These are phyloP conservation scores for Thomomys bottae DNA, from an alignment of 2,113 vertebrate genomes.

Conservation along the genomic window DNA sequence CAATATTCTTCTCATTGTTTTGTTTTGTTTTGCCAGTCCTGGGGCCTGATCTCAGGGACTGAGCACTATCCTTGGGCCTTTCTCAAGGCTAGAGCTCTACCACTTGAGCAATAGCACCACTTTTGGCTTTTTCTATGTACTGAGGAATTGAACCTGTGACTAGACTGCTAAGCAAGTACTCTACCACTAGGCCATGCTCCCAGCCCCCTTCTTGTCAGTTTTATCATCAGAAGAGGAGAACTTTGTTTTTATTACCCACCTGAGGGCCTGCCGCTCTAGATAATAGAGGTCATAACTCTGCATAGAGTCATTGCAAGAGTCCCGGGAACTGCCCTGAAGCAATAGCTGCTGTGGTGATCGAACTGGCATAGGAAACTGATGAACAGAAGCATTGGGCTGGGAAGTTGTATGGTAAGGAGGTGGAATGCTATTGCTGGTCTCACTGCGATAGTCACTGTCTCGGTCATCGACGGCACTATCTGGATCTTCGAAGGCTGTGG, in stretches of 20 bases:
- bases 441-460: constrained; percentile 98
- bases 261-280: constrained; percentile 88
- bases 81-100: too few species aligned
- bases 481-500: constrained; percentile 93
- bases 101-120: too few species aligned
- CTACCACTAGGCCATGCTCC: too few species aligned
- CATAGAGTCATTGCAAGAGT: constrained; percentile 90
- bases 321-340: constrained; percentile 85
- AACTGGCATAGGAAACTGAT: constrained; percentile 92
- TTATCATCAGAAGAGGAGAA: neutral
- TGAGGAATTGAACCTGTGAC: too few species aligned
- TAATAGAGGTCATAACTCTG: constrained; percentile 92
- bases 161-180: too few species aligned
- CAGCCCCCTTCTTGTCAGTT: neutral
- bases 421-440: constrained; percentile 95
- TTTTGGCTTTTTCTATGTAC: too few species aligned
- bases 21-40: too few species aligned
- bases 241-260: constrained; percentile 84
- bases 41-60: too few species aligned
- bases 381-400: constrained; percentile 95
- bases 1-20: too few species aligned
- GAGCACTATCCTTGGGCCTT: too few species aligned
- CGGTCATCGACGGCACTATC: constrained; percentile 97
- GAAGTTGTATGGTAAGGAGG: constrained; percentile 92
- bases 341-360: constrained; percentile 88